Evolutionary conservation across 2,113 vertebrate genomes (phyloP).

Genomic region (Alexandromys fortis): DNA sequence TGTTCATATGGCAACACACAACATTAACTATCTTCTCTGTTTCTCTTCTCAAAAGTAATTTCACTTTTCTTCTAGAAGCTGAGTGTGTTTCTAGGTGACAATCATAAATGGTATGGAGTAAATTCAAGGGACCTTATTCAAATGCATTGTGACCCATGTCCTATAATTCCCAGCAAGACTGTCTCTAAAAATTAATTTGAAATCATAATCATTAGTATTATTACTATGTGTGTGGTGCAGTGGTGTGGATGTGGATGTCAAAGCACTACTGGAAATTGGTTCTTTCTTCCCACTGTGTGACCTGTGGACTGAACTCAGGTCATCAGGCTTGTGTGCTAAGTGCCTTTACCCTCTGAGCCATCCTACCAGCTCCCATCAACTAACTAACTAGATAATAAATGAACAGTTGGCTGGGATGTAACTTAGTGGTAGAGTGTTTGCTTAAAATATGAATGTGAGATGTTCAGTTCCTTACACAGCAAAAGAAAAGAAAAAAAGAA

Average conservation of each 20-base stretch:
- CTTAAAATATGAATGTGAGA: background rate
- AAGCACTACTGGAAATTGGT: no score
- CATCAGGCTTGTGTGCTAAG: background rate
- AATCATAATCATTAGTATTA: background rate
- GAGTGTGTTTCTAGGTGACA: background rate
- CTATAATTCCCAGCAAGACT: background rate
- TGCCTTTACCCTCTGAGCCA: background rate
- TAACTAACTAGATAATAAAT: background rate
- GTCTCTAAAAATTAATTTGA: background rate
- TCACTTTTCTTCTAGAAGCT: background rate
- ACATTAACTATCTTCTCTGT: background rate
- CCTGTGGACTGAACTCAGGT: background rate
- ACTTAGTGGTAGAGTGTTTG: background rate
- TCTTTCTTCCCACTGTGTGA: background rate
- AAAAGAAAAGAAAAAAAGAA: background rate
- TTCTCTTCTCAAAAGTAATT: background rate
- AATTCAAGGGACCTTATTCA: background rate
- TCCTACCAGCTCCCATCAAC: background rate
- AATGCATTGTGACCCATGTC: background rate
- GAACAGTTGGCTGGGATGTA: background rate
- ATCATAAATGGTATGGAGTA: background rate
- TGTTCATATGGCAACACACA: background rate
- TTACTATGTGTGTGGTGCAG: background rate
- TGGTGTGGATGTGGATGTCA: background rate
- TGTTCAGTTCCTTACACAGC: background rate